Conservation (phyloP, 2,113 vertebrate species). For the Mastomys natalensis region DNA sequence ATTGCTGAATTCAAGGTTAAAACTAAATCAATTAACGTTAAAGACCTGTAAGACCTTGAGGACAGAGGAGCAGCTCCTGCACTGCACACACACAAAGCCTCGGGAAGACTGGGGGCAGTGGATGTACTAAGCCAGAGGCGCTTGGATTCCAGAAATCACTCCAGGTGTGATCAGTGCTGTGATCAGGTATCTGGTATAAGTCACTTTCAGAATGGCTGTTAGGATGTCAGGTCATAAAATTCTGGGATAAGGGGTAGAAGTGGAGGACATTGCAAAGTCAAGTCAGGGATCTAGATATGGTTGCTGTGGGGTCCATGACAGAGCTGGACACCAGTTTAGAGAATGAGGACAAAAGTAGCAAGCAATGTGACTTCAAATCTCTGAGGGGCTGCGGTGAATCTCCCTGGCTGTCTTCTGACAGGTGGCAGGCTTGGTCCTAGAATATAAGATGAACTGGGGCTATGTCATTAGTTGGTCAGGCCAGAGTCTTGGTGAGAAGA, state of each 20-base stretch:
- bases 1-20: background rate
- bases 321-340: background rate
- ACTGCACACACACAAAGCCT: background rate
- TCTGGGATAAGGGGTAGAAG: background rate
- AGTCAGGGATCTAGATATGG: background rate
- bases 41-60: background rate
- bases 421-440: background rate
- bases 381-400: background rate
- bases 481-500: background rate
- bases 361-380: background rate
- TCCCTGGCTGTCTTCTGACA: background rate
- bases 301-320: background rate
- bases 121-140: background rate
- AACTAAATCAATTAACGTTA: background rate
- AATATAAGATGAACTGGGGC: no score
- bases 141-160: background rate
- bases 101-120: no score
- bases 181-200: background rate
- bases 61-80: background rate
- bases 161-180: no score
- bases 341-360: background rate
- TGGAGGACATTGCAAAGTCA: no score
- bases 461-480: background rate
- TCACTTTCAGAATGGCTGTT: background rate
- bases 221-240: background rate